phyloP scores from a whole-genome alignment of 2,113 vertebrate genomes.

The Rhabdomys dilectus region DNA sequence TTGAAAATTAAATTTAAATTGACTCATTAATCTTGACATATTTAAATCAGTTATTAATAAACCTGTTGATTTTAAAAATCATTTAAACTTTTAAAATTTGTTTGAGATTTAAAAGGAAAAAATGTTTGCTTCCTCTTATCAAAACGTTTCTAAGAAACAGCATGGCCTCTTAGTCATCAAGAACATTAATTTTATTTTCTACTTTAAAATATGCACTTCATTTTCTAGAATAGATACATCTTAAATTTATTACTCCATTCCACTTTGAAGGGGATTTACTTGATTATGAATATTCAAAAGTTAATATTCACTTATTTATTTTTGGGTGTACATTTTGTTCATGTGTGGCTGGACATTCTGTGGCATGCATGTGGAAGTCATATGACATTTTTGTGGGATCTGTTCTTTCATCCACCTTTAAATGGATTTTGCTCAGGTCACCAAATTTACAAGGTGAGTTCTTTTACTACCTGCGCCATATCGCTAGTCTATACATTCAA shows the following conservation, averaged over 20 bases:
- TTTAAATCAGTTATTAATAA: conserved; percentile 28
- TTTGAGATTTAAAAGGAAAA: conserved; percentile 9
- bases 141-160: not conserved
- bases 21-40: not conserved
- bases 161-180: not conserved
- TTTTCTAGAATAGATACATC: not conserved
- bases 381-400: not conserved
- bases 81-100: not conserved
- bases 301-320: not conserved
- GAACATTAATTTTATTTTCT: not conserved
- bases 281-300: not conserved
- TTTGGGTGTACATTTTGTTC: not conserved
- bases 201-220: not conserved
- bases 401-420: not conserved
- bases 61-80: not conserved
- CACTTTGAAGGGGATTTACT: not conserved
- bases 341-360: not conserved
- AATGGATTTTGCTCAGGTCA: not conserved
- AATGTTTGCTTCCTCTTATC: not conserved
- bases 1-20: conserved; percentile 50
- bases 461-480: not conserved
- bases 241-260: not conserved
- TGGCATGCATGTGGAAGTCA: not conserved
- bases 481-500: not conserved
- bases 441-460: not conserved